These are phyloP conservation scores for Pteronura brasiliensis DNA, from an alignment of 2,113 vertebrate genomes.

Conservation along the genomic window DNA sequence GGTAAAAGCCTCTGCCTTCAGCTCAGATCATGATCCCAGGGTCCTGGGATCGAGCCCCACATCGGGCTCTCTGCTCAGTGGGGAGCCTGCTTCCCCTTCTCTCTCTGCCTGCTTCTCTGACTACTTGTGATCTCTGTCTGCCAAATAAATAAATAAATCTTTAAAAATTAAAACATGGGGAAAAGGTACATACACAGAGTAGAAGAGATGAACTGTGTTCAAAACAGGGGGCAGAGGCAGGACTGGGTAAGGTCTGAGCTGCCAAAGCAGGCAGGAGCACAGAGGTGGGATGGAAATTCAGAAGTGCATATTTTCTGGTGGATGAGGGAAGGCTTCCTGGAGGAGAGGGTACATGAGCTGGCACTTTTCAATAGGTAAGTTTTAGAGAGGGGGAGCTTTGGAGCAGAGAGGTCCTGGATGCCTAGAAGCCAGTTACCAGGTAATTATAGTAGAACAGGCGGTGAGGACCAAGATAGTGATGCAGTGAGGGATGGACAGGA, in stretches of 20 bases:
- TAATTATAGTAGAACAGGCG: not conserved
- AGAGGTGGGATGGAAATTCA: not conserved
- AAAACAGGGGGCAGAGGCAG: not conserved
- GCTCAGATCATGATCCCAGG: no score
- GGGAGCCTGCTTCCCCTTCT: no score
- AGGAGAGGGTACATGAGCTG: not conserved
- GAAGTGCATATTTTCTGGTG: not conserved
- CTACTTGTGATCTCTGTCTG: no score
- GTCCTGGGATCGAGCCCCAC: no score
- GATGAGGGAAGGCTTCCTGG: not conserved
- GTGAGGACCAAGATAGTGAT: not conserved
- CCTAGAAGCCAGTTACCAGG: not conserved
- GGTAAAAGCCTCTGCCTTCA: no score
- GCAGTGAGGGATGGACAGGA: not conserved
- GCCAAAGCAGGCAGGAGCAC: not conserved
- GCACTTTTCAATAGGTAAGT: not conserved
- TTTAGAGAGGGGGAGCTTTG: not conserved
- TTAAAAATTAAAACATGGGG: not conserved
- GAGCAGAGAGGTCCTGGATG: not conserved
- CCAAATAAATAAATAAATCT: no score
- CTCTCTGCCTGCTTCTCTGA: no score
- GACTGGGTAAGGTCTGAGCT: not conserved
- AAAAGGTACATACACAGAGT: not conserved
- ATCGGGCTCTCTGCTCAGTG: no score
- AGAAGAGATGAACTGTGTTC: not conserved